Evolutionary conservation across 2,888 invertebrate species (phyloP), one percentile per base, ranked within the genome.

Genomic region (Stramonita haemastoma): DNA sequence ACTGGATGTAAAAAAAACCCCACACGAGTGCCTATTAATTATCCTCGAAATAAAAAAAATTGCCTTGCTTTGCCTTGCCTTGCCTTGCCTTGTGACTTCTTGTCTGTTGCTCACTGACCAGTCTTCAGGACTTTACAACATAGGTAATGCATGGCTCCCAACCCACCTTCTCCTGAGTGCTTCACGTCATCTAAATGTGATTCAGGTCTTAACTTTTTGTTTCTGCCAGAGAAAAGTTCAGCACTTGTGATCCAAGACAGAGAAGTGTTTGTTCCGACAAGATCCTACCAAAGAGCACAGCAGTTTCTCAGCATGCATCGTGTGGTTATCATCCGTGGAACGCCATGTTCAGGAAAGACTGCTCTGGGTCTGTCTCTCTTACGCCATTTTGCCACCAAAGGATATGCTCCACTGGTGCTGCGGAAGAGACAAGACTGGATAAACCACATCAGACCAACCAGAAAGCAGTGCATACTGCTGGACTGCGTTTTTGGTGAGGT

Each of bases 401-500:
- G 46, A 6, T 73, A 87, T 34, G 32, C 73, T n/a, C 87, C 87
- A 0, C 34, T 87, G 87, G 87, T 87, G 0, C 36, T 87, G 13
- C 36, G 46, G 29, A 60, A n/a, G 2, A 5, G n/a, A 19, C 36
- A 73, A n/a, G 87, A 87, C 13, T 87, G 86, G 86, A 60, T 5
- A 22, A 17, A 26, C 15, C 86, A 86, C 66, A 66, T 86, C 32
- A 8, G 34, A 66, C 56, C 13, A 1, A 17, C 8, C 34, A 26
- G 6, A 66, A 86, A 86, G 34, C 70, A 60, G 22, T 15, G 32
- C 22, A 11, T 86, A 22, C 66, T 86, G 60, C 36, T 86, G 34
- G 86, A 86, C 36, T 17, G 86, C 26, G 34, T 36, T 1, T 66
- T 86, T 32, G 86, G 86, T 4, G 86, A 86, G 86, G 86, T 86